Evolutionary conservation across 2,113 vertebrate genomes (phyloP), one percentile per base, ranked within the genome.

Genomic region (Psittacula cyanocephala): DNA sequence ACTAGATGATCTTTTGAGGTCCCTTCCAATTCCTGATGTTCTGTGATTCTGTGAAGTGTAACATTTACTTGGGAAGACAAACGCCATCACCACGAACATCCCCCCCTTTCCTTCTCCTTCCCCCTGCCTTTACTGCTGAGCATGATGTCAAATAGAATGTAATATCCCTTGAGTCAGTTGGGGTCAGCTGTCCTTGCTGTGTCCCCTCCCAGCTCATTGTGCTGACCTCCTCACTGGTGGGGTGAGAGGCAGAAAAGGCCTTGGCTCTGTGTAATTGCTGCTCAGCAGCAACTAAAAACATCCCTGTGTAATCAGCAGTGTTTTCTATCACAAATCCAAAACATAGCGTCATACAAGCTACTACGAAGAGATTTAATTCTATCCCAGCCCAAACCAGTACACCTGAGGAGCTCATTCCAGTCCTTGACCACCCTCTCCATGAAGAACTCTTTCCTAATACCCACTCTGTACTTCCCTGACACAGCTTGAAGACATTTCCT

Each of bases 41-140:
- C 37, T 37, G 37, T 37, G 37, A 37, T 37, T 37, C 37, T 37
- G 37, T 37, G 37, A 37, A 37, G 0, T 0, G 0, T 12, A 13
- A 28, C 1, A 0, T 13, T 35, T 2, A 69, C 31, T n/a, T 59
- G 5, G 23, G 11, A 74, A 64, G 22, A 71, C 50, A 76, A 84
- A 76, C 2, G 1, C 9, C 13, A 50, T 14, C 9, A 46, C 50
- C 46, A 8, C 1, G 2, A 81, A 67, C 0, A 2, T 13, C 17
- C 5, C 4, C 9, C 55, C 20, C 14, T 60, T 65, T 46, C 20
- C 20, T 44, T 0, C 11, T 31, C 12, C 23, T 75, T 64, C 23
- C 35, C 12, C 17, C 44, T 37, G 44, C 31, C 60, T 39, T 19
- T 11, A 14, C 5, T 29, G 15, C 44, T n/a, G 14, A 81, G 37